A percentile compares a stretch with the other conserved stretches of the same genome.
Evolutionary conservation across 2,888 invertebrate species (phyloP).

Genomic region (Belgica antarctica): DNA sequence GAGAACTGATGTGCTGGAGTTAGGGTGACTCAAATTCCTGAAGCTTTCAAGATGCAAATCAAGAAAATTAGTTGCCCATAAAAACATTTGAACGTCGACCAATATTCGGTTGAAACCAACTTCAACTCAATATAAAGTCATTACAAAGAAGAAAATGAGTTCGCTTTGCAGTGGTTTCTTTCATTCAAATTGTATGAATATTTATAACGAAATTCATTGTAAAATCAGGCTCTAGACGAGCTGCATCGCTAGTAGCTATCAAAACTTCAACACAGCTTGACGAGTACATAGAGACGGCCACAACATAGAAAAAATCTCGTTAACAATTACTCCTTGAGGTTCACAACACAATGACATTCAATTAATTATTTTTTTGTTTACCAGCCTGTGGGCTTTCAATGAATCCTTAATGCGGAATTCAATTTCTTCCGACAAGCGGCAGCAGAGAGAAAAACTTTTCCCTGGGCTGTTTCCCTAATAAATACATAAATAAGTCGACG

Average conservation of each 20-base stretch:
- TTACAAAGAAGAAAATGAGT: conserved; percentile 21
- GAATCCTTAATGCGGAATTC: conserved; percentile 17
- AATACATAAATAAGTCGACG: background rate
- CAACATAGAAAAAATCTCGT: background rate
- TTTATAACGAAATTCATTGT: conserved; percentile 9
- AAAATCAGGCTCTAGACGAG: background rate
- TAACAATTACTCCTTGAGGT: background rate
- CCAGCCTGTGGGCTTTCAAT: background rate
- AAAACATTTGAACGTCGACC: no score
- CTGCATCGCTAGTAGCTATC: background rate
- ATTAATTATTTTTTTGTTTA: conserved; percentile 24
- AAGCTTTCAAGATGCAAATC: no score
- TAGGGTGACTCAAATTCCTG: no score
- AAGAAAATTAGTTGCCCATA: no score
- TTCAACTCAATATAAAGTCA: no score
- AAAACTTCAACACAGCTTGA: no score
- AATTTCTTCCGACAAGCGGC: background rate
- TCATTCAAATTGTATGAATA: conserved; percentile 7
- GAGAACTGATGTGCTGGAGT: no score
- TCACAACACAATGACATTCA: conserved; percentile 25
- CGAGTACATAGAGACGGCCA: background rate
- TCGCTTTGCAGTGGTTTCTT: conserved; percentile 8
- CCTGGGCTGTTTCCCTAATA: background rate
- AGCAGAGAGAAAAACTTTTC: background rate
- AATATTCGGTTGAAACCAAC: no score